Evolutionary conservation across 2,797 vertebrate species (phyloP), one percentile per base, ranked within the genome.

Genomic region (Pelobates cultripes): DNA sequence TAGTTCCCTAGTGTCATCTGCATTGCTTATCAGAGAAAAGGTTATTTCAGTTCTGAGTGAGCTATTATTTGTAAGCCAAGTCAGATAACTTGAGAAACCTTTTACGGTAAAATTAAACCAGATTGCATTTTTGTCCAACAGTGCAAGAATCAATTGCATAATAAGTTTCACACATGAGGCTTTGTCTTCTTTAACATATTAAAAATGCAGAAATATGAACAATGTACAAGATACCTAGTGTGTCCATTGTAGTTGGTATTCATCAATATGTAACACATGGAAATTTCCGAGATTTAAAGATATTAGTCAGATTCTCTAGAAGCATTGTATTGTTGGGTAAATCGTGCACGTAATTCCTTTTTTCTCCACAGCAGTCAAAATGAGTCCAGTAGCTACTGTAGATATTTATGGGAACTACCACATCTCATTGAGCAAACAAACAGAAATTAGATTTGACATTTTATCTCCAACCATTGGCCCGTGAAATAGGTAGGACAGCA

Each of bases 41-140:
- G 75, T 83, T 78, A 78, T 68, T 41, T 43, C 12, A 9, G 17
- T 74, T 75, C 75, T 70, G 76, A 83, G 76, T 63, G 76, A 51
- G 70, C 76, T 47, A 57, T 83, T 70, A 70, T 78, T 6, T 67
- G 45, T 70, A 70, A 73, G 53, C 81, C 70, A 71, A 66, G 55
- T 42, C 70, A 15, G 64, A 73, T 73, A 77, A 82, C 70, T 70
- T 69, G 70, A 74, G 70, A 78, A 78, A 83, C 76, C 76, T 83
- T 83, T 82, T 69, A 15, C 43, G 47, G n/a, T 10, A 42, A 47
- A 75, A 51, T 69, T 70, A 68, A 69, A 78, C 13, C 3, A 64
- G 43, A 60, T 14, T 78, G 43, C 45, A 68, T 45, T 60, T 43
- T 71, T 77, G 15, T 55, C 51, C 3, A 47, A 17, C 47, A 51